Evolutionary conservation across 2,113 vertebrate species (phyloP).

Genomic region (Pholis gunnellus): DNA sequence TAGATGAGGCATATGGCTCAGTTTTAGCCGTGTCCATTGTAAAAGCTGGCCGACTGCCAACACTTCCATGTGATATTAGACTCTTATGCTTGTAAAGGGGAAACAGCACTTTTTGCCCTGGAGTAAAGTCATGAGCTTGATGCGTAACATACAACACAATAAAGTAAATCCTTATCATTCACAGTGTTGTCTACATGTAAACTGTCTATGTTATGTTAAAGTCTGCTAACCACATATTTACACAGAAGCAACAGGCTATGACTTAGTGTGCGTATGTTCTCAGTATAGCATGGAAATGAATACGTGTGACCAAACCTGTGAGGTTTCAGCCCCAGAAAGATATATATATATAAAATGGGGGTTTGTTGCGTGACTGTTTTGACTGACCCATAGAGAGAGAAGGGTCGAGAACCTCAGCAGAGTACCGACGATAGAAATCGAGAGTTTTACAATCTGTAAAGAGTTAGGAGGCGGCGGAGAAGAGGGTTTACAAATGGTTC

Average conservation of each 20-base stretch:
- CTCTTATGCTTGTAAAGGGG: constrained; percentile 35
- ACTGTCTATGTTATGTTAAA: constrained; percentile 49
- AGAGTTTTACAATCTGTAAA: constrained; percentile 78
- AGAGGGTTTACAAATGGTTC: constrained; percentile 78
- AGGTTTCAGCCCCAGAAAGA: constrained; percentile 31
- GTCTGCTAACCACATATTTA: constrained; percentile 67
- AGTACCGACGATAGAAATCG: constrained; percentile 69
- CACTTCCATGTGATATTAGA: constrained; percentile 32
- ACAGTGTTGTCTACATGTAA: constrained; percentile 59
- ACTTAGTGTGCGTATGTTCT: not conserved
- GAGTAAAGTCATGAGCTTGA: constrained; percentile 41
- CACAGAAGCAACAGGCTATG: constrained; percentile 45
- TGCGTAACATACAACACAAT: constrained; percentile 43
- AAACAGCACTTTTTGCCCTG: constrained; percentile 38
- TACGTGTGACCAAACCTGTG: constrained; percentile 22
- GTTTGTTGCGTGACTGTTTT: constrained; percentile 34
- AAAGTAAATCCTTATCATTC: constrained; percentile 42
- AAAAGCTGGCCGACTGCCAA: constrained; percentile 60
- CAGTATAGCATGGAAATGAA: constrained; percentile 22
- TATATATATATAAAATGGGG: constrained; percentile 1
- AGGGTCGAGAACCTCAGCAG: constrained; percentile 45
- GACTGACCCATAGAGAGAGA: constrained; percentile 41
- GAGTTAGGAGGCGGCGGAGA: constrained; percentile 71
- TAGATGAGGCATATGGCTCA: constrained; percentile 65
- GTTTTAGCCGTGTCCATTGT: constrained; percentile 63